phyloP scores from a whole-genome alignment of 2,797 vertebrate genomes.

The Phrynocephalus forsythii region DNA sequence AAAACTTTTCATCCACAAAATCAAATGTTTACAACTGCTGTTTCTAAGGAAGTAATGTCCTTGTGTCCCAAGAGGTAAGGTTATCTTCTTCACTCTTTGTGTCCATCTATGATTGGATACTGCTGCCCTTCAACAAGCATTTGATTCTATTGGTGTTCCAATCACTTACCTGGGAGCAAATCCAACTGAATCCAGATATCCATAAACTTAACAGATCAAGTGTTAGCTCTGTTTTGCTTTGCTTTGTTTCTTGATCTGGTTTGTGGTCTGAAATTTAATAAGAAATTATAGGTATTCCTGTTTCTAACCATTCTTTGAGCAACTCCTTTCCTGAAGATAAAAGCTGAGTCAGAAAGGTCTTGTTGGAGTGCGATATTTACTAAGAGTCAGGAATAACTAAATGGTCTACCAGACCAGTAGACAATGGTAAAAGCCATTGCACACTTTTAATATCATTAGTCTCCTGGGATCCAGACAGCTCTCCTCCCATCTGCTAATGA shows the following conservation, averaged over 20 bases:
- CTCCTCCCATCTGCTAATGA: too few species aligned
- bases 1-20: constrained; percentile 28
- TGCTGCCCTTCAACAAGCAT: not conserved
- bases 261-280: not conserved
- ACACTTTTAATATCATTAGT: too few species aligned
- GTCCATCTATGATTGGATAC: not conserved
- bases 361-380: too few species aligned
- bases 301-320: not conserved
- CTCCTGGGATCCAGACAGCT: too few species aligned
- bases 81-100: not conserved
- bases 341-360: too few species aligned
- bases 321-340: not conserved
- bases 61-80: not conserved
- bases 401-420: too few species aligned
- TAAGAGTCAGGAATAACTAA: too few species aligned
- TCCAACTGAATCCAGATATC: not conserved
- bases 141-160: too few species aligned
- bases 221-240: not conserved
- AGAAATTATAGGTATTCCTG: not conserved
- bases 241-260: not conserved
- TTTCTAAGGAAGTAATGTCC: constrained; percentile 26
- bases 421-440: too few species aligned
- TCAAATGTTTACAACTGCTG: constrained; percentile 27
- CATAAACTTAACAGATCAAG: not conserved
- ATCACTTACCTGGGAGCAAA: not conserved